phyloP scores from a whole-genome alignment of 1,140 invertebrate genomes.

The Zophobas morio region DNA sequence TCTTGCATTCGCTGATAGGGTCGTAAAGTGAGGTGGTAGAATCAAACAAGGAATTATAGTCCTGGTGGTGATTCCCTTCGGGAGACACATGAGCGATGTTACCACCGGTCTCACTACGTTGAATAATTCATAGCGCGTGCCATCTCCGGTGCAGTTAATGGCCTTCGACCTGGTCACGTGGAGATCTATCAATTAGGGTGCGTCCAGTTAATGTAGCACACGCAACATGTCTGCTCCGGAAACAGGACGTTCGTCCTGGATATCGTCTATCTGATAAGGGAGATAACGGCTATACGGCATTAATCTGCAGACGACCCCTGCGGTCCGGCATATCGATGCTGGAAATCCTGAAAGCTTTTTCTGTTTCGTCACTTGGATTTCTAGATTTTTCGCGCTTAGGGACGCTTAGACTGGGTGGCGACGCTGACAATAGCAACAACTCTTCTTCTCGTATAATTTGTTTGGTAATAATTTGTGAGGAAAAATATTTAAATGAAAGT shows the following conservation, averaged over 20 bases:
- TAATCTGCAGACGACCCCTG: constrained; percentile 7
- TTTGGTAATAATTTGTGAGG: too few species aligned
- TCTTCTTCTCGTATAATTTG: too few species aligned
- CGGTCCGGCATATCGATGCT: background rate
- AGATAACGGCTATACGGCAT: background rate
- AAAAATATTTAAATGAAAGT: too few species aligned
- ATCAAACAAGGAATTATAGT: constrained; percentile 61
- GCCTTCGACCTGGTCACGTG: constrained; percentile 55
- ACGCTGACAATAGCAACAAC: too few species aligned
- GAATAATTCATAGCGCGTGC: constrained; percentile 60
- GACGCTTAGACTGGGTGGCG: too few species aligned
- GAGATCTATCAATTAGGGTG: constrained; percentile 60
- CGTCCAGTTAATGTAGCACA: constrained; percentile 55
- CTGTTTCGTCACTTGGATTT: too few species aligned
- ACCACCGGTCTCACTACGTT: constrained; percentile 43
- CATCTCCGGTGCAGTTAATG: constrained; percentile 61
- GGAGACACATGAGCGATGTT: constrained; percentile 52
- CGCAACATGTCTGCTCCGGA: constrained; percentile 55
- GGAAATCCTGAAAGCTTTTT: background rate
- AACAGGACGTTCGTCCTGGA: constrained; percentile 41
- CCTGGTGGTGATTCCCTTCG: constrained; percentile 49
- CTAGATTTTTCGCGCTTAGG: too few species aligned
- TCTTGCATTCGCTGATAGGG: constrained; percentile 58
- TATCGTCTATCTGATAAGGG: constrained; percentile 16
- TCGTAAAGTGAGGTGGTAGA: constrained; percentile 53